Evolutionary conservation across 2,888 invertebrate species (phyloP), one percentile per base, ranked within the genome.

Genomic region (Desoria tigrina): DNA sequence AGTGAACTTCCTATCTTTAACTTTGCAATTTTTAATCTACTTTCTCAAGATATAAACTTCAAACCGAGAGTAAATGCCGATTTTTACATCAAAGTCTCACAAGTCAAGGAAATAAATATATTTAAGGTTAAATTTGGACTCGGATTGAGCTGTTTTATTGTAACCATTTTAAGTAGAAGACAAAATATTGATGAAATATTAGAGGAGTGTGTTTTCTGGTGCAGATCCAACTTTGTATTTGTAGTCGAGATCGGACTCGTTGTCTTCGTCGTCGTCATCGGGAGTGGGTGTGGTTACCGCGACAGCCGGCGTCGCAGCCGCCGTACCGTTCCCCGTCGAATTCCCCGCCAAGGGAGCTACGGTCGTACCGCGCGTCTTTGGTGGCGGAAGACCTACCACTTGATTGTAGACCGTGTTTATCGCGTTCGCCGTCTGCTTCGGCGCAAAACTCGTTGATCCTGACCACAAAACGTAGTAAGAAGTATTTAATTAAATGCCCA

Each of bases 371-470:
- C 57, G 51, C 16, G 63, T 45, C 4, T 18, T n/a, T 21, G 70
- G 70, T 2, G 60, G 63, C 0, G 67, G 63, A 23, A 70, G 28
- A n/a, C 70, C 70, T 0, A 70, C 70, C 1, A 70, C 63, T n/a
- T 62, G 60, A 21, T 70, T 70, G 63, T 70, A 70, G 16, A 70
- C 67, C 1, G 63, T 45, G 42, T 67, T 64, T 16, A 70, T 67
- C 6, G 50, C 58, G 39, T 63, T 45, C 21, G 63, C 67, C 1
- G 57, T 50, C 32, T 70, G 65, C 42, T 60, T 63, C 3, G 70
- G 67, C 2, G 70, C 70, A 26, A 70, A 70, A 21, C 65, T 63
- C 1, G 65, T 63, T 0, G 70, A 62, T 6, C 70, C 55, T 55
- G 7, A 9, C 9, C 6, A 53, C 7, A 49, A 49, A 7, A 18